Evolutionary conservation across 2,888 invertebrate species (phyloP), one percentile per base, ranked within the genome.

Genomic region (Aleiodes leptofemur): DNA sequence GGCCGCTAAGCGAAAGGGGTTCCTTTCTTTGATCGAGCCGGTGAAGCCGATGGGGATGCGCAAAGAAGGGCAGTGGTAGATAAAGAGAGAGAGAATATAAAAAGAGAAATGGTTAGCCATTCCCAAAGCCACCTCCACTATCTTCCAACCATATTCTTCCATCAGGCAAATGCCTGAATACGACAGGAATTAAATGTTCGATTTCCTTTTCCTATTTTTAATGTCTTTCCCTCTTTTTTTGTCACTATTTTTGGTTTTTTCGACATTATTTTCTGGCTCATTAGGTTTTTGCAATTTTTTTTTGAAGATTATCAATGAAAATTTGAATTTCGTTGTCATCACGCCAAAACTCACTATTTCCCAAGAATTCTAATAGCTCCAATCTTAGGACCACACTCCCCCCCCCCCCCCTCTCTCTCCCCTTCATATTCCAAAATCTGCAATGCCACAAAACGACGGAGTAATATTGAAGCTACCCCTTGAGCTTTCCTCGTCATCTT

Each of bases 1-100:
- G 86, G 87, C 85, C 85, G 87, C 86, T 86, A 85, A 86, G 85
- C 86, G 85, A 88, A 86, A 86, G 84, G 86, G 86, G 85, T 86
- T 86, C 83, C 80, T 83, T 86, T 85, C 86, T 86, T 88, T 86
- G 83, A 86, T 84, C 83, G 85, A 83, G 78, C 81, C 76, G 75
- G 74, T 75, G 23, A 2, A 74, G 53, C 43, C 55, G 69, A 73
- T 48, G 68, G 34, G 74, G 66, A 31, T 64, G 68, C 34, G 68
- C 57, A 14, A 69, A 55, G 77, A 48, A 72, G 43, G 64, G 43
- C 66, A 31, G 61, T 70, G 55, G 53, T 13, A 61, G 61, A 23
- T 23, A 23, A 23, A 69, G 70, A 69, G 48, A 73, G 14, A 69
- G 34, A 73, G 14, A 69, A 29, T 34, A 61, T 71, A 68, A 29